A percentile compares a stretch with the other conserved stretches of the same genome.
phyloP scores from a whole-genome alignment of 2,113 vertebrate genomes.

The Phasianus colchicus region DNA sequence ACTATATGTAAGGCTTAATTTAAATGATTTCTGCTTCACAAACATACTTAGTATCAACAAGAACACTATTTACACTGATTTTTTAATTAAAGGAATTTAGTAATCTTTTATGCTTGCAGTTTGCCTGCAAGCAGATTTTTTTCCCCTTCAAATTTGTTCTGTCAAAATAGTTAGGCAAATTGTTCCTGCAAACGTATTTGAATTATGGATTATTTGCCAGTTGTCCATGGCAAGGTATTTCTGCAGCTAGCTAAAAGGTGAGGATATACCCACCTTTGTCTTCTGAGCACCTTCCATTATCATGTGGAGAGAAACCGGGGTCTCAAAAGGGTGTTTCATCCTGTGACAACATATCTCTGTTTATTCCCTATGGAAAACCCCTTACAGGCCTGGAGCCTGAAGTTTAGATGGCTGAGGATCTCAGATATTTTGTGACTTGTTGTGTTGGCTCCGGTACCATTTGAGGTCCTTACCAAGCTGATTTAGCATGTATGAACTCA shows the following conservation, averaged over 20 bases:
- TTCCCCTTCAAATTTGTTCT: conserved; percentile 8
- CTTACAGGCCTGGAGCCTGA: not conserved
- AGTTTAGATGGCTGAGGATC: not conserved
- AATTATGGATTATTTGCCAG: conserved; percentile 55
- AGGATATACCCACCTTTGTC: not conserved
- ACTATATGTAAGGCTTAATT: conserved; percentile 16
- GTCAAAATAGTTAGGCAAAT: conserved; percentile 58
- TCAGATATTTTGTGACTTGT: not conserved
- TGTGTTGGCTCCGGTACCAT: not conserved
- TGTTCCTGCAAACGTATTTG: conserved; percentile 40
- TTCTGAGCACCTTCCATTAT: not conserved
- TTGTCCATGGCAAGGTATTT: not conserved
- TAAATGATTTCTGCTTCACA: conserved; percentile 32
- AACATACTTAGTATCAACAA: conserved; percentile 25
- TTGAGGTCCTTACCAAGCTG: not conserved
- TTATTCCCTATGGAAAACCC: not conserved
- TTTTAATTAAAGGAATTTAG: conserved; percentile 62
- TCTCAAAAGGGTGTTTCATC: not conserved
- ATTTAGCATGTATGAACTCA: not conserved
- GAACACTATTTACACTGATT: conserved; percentile 53
- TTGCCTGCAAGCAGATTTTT: conserved; percentile 30
- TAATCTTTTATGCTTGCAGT: conserved; percentile 38
- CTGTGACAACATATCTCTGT: not conserved
- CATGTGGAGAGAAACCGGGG: not conserved
- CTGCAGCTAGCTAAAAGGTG: not conserved